Percentiles rank a stretch among this genome's conserved stretches.
Conservation (phyloP, 2,113 vertebrate species). For the Gallinago jamesoni region DNA sequence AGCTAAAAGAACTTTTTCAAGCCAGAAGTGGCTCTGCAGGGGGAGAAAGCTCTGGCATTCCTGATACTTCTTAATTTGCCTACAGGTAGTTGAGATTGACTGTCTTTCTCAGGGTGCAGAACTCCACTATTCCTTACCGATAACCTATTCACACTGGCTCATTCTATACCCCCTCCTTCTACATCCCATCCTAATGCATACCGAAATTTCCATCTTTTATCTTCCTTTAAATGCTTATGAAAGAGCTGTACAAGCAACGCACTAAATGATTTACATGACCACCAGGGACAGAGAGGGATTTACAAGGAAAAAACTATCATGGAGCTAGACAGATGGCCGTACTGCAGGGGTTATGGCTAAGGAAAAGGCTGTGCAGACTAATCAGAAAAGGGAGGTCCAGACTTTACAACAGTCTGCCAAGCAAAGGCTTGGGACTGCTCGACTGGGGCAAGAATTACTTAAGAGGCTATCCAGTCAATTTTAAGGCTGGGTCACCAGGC, state of each 20-base stretch:
- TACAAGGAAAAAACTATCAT: slow-evolving; percentile 2
- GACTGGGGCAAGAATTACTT: not conserved
- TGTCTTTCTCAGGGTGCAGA: not conserved
- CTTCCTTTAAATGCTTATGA: not conserved
- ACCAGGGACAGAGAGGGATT: slow-evolving; percentile 36
- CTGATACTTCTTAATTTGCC: not conserved
- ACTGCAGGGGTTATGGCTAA: slow-evolving; percentile 32
- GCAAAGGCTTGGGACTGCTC: not conserved
- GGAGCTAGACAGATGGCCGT: slow-evolving; percentile 22
- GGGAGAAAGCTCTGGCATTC: not conserved
- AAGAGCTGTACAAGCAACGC: not conserved
- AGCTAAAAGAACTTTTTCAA: not conserved
- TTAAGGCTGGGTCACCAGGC: not conserved
- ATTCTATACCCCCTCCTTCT: not conserved
- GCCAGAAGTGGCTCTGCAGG: not conserved
- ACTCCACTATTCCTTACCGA: not conserved
- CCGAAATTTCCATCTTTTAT: not conserved
- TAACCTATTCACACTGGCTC: not conserved
- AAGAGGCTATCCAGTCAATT: not conserved
- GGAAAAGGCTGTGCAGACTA: not conserved
- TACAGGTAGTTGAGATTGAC: not conserved
- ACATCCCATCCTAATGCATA: not conserved
- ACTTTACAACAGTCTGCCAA: not conserved
- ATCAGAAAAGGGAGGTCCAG: not conserved
- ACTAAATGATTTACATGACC: slow-evolving; percentile 44